A percentile compares a stretch with the other conserved stretches of the same genome.
phyloP scores from a whole-genome alignment of 2,888 invertebrate species.

The Ptychoptera albimana region DNA sequence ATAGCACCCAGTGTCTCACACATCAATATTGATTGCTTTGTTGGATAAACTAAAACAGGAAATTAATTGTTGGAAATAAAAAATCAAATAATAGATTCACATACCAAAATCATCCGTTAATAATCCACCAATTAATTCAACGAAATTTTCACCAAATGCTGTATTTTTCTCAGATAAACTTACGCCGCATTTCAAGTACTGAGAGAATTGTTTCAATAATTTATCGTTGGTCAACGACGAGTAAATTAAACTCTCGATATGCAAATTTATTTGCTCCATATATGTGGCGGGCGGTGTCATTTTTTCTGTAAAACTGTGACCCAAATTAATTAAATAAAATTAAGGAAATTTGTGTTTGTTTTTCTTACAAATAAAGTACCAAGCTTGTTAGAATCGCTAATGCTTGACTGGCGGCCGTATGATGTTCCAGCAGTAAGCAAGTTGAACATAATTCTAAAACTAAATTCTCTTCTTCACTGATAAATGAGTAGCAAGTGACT shows the following conservation, averaged over 20 bases:
- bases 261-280: slow-evolving; percentile 24
- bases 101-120: slow-evolving; percentile 23
- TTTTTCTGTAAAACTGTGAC: slow-evolving; percentile 12
- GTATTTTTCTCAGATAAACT: slow-evolving; percentile 46
- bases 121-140: slow-evolving; percentile 41
- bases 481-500: slow-evolving; percentile 23
- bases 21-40: slow-evolving; percentile 32
- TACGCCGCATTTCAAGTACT: slow-evolving; percentile 47
- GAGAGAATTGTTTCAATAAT: slow-evolving; percentile 20
- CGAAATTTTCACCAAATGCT: slow-evolving; percentile 45
- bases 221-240: slow-evolving; percentile 24
- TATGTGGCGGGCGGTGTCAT: slow-evolving; percentile 17
- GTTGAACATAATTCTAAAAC: slow-evolving; percentile 24
- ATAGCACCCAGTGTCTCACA: slow-evolving; percentile 64
- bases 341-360: not conserved
- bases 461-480: slow-evolving; percentile 23
- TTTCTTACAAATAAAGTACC: slow-evolving; percentile 14
- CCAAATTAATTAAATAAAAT: too few species aligned
- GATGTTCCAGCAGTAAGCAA: slow-evolving; percentile 25
- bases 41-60: slow-evolving; percentile 22
- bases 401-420: slow-evolving; percentile 25
- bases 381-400: slow-evolving; percentile 25
- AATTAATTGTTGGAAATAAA: slow-evolving; percentile 1
- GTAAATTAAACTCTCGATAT: slow-evolving; percentile 26
- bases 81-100: not conserved